A percentile compares a stretch with the other conserved stretches of the same genome.
These are phyloP conservation scores for Sycobia sp. DNA, from an alignment of 1,140 invertebrate species.

Conservation along the genomic window DNA sequence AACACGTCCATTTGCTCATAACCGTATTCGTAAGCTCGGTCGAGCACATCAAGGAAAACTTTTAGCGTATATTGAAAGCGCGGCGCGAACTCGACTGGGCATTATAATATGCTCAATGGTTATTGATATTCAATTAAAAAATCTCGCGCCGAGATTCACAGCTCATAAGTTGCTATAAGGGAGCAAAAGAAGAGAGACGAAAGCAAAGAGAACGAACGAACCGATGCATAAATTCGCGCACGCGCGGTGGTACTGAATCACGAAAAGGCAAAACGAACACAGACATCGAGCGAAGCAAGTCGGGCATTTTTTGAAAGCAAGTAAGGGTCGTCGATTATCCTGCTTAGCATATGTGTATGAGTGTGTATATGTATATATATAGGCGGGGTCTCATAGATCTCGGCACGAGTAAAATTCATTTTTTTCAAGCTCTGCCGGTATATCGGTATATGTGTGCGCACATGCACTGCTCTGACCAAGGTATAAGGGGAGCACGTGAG, in stretches of 20 bases:
- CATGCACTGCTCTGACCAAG: no score
- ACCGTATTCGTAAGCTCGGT: background rate
- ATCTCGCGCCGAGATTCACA: background rate
- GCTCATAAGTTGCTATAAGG: background rate
- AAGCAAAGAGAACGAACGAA: background rate
- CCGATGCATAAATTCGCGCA: background rate
- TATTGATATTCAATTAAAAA: slow-evolving; percentile 2
- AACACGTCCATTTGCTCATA: no score
- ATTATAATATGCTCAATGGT: background rate
- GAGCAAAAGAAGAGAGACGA: background rate
- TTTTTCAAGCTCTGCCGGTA: no score
- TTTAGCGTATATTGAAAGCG: background rate
- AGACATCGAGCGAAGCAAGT: slow-evolving; percentile 1
- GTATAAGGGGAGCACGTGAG: no score
- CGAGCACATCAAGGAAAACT: background rate
- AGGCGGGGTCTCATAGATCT: background rate
- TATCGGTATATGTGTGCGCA: no score
- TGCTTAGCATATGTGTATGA: no score
- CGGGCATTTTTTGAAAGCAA: background rate
- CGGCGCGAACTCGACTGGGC: no score
- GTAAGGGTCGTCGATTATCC: slow-evolving; percentile 1
- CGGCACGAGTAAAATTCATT: background rate
- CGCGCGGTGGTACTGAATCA: background rate
- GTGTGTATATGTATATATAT: background rate
- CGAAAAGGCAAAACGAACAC: background rate